These are phyloP conservation scores for Tychaedon coryphoeus DNA, from an alignment of 2,113 vertebrate species.

Conservation along the genomic window DNA sequence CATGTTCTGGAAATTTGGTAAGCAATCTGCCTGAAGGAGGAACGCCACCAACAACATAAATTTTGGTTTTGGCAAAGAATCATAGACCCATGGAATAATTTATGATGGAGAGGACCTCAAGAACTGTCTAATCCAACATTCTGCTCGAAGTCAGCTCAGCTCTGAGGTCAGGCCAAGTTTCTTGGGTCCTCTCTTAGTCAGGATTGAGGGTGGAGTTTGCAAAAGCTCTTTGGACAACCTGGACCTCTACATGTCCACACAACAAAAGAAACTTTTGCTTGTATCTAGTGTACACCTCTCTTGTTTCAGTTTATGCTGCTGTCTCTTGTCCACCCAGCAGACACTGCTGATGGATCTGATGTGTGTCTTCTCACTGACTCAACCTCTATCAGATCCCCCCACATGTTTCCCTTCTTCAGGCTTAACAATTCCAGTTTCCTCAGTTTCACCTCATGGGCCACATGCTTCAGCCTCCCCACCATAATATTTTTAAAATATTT, in stretches of 20 bases:
- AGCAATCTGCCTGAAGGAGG: background rate
- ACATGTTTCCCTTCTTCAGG: background rate
- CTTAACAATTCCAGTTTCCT: background rate
- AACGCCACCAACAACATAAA: background rate
- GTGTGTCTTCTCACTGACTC: background rate
- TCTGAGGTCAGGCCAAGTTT: background rate
- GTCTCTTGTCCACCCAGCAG: background rate
- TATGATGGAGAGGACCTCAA: background rate
- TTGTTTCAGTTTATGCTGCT: background rate
- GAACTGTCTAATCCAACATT: background rate
- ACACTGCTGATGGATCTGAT: background rate
- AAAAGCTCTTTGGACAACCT: background rate
- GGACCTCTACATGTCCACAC: accelerated
- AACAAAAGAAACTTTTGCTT: background rate
- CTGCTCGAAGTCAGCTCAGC: background rate
- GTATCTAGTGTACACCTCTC: too few relatives aligned
- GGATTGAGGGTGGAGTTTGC: background rate
- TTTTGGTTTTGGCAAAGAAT: background rate
- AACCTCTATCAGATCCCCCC: accelerated
- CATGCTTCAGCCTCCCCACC: background rate
- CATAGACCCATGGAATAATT: background rate
- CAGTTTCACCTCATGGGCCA: background rate
- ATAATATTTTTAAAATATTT: background rate
- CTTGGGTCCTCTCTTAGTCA: background rate
- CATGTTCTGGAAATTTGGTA: background rate